phyloP scores from a whole-genome alignment of 2,113 vertebrate genomes.

The Petrocephalus zakoni region DNA sequence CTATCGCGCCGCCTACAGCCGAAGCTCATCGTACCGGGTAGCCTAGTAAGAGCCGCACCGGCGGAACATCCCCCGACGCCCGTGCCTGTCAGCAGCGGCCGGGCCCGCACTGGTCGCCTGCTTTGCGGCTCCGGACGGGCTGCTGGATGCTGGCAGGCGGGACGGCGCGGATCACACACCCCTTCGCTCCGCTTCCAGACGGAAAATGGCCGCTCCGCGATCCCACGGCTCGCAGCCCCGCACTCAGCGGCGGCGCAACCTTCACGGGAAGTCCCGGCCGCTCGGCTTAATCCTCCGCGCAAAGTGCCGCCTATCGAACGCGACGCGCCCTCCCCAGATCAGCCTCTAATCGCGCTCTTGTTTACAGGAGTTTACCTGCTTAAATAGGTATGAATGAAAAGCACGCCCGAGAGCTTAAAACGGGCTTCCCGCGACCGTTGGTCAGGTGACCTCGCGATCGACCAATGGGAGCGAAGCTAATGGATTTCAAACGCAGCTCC shows the following conservation, averaged over 20 bases:
- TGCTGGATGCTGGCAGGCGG: too few relatives aligned
- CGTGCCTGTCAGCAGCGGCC: not conserved
- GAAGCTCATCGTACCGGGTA: constrained; percentile 49
- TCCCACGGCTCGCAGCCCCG: not conserved
- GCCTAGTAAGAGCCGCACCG: not conserved
- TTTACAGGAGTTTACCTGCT: constrained; percentile 48
- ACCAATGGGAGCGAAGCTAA: constrained; percentile 62
- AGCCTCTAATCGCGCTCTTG: constrained; percentile 29
- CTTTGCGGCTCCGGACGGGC: not conserved
- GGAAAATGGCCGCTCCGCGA: constrained; percentile 16
- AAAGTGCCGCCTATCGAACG: not conserved
- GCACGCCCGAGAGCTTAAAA: constrained; percentile 46
- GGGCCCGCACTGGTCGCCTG: not conserved
- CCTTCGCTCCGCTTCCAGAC: not conserved
- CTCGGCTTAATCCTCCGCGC: not conserved
- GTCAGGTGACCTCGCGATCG: constrained; percentile 56
- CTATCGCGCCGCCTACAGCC: constrained; percentile 49
- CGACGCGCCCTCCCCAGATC: not conserved
- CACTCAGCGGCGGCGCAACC: not conserved
- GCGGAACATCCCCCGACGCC: not conserved
- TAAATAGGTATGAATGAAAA: not conserved
- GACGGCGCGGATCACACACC: not conserved
- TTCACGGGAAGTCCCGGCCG: not conserved
- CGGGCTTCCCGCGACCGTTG: constrained; percentile 93
- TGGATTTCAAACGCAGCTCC: constrained; percentile 74